Conservation (phyloP, 1,140 invertebrate species). For the Manduca sexta region DNA sequence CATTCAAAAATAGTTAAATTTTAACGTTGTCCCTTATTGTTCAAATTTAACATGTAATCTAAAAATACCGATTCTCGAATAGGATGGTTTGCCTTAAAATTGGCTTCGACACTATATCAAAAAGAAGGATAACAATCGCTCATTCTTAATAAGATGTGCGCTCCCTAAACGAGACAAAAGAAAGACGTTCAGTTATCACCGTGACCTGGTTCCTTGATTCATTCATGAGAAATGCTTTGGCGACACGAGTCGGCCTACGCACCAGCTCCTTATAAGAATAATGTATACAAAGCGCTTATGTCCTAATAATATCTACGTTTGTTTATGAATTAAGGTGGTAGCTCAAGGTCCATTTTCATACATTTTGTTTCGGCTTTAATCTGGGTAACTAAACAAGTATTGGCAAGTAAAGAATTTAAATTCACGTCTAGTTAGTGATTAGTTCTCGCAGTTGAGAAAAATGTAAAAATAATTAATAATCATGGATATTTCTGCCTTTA, state of each 20-base stretch:
- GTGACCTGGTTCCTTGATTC: slow-evolving; percentile 1
- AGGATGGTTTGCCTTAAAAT: not conserved
- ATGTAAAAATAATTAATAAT: too few relatives aligned
- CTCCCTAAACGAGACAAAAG: not conserved
- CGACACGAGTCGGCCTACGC: too few relatives aligned
- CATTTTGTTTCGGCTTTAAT: too few relatives aligned
- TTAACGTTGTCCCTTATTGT: too few relatives aligned
- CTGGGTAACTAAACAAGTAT: too few relatives aligned
- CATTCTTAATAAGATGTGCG: not conserved
- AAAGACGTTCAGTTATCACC: not conserved
- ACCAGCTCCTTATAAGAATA: not conserved
- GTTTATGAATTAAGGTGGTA: not conserved
- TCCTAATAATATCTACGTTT: not conserved
- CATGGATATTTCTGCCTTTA: too few relatives aligned
- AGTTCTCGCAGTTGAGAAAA: too few relatives aligned
- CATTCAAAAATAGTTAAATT: too few relatives aligned
- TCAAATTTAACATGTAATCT: too few relatives aligned
- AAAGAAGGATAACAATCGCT: not conserved
- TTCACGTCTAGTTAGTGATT: too few relatives aligned
- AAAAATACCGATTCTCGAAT: too few relatives aligned
- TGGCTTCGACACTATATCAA: not conserved
- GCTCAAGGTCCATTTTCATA: not conserved
- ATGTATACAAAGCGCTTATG: not conserved
- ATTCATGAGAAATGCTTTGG: slow-evolving; percentile 1
- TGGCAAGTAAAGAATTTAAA: too few relatives aligned